phyloP scores from a whole-genome alignment of 2,113 vertebrate species.

The Jacana jacana region DNA sequence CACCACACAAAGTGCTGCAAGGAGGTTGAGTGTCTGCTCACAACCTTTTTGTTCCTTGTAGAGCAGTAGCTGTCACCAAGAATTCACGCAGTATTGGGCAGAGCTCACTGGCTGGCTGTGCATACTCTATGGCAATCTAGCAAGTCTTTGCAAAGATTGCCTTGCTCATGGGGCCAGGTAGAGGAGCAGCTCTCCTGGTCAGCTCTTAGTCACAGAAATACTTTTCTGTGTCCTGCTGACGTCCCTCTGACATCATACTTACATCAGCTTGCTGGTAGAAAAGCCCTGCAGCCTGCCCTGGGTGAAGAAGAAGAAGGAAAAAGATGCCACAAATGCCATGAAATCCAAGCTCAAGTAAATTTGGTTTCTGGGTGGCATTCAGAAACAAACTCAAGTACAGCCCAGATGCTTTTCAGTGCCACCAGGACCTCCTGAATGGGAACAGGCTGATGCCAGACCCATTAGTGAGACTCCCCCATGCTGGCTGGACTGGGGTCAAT shows the following conservation, averaged over 20 bases:
- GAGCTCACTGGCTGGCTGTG: background rate
- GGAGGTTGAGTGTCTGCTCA: background rate
- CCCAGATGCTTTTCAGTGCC: background rate
- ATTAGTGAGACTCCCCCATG: fast-evolving
- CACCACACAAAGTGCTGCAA: background rate
- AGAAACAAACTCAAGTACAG: background rate
- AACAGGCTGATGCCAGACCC: background rate
- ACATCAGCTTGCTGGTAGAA: background rate
- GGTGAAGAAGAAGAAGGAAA: background rate
- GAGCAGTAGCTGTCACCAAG: background rate
- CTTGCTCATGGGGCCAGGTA: background rate
- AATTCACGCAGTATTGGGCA: background rate
- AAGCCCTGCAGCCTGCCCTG: background rate
- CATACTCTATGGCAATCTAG: background rate
- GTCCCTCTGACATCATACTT: background rate
- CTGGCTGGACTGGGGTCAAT: fast-evolving
- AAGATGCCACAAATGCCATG: background rate
- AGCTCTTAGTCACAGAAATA: background rate
- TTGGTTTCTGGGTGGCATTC: background rate
- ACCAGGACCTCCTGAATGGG: background rate
- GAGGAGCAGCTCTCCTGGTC: background rate
- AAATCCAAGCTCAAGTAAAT: background rate
- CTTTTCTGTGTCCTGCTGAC: background rate
- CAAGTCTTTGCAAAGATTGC: background rate
- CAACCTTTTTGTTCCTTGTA: background rate